These are phyloP conservation scores for Ciconia nigra DNA, from an alignment of 2,797 vertebrate species.

Conservation along the genomic window DNA sequence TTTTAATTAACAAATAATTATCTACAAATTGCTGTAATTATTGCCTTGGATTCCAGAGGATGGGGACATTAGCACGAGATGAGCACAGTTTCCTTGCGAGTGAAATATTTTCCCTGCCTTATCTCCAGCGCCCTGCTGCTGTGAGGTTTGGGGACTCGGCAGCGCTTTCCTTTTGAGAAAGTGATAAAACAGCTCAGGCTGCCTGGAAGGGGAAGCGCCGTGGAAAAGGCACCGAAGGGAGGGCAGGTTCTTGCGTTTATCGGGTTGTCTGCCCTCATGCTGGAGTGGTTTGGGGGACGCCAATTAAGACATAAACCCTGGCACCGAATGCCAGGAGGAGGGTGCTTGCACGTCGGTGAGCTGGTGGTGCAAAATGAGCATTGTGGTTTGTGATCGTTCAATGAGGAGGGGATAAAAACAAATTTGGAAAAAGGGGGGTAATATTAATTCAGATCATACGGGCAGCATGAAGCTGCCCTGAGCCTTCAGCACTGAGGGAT, in stretches of 20 bases:
- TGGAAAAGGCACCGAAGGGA: neutral
- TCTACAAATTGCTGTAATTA: slow-evolving; percentile 72
- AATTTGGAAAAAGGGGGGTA: neutral
- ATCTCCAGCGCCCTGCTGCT: slow-evolving; percentile 58
- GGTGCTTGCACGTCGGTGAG: neutral
- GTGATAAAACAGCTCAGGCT: slow-evolving; percentile 27
- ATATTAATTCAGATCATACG: neutral
- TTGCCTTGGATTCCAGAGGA: slow-evolving; percentile 66
- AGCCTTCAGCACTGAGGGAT: neutral
- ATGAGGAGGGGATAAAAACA: neutral
- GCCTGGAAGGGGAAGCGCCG: neutral
- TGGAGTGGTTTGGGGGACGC: neutral
- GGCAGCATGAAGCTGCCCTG: neutral
- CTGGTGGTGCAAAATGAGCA: neutral
- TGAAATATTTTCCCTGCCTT: slow-evolving; percentile 65
- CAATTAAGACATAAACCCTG: neutral
- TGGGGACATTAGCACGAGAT: neutral
- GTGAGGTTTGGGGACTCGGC: slow-evolving; percentile 9
- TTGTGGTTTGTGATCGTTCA: neutral
- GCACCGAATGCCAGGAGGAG: neutral
- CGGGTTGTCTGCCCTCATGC: neutral
- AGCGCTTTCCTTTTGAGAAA: neutral
- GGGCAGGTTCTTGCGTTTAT: neutral
- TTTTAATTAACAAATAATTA: slow-evolving; percentile 73
- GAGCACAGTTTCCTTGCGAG: slow-evolving; percentile 35